phyloP scores from a whole-genome alignment of 2,797 vertebrate genomes.

The Diceros bicornis region DNA sequence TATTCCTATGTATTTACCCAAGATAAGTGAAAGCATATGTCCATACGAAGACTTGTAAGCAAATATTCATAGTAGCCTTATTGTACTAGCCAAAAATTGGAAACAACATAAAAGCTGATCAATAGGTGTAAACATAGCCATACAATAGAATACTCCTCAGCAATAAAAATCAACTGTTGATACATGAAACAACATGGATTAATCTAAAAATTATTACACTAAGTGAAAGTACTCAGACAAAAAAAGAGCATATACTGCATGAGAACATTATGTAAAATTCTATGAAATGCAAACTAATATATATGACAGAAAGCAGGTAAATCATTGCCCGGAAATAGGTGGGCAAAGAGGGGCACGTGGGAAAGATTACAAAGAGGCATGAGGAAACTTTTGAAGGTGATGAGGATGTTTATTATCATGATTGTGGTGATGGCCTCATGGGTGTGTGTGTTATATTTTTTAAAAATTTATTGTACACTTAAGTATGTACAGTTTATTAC shows the following conservation, averaged over 20 bases:
- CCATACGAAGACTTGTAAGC: not conserved
- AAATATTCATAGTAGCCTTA: constrained; percentile 23
- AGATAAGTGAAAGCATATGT: not conserved
- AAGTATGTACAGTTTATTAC: not conserved
- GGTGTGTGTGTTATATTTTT: not conserved
- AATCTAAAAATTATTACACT: not conserved
- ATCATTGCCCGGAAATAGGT: not conserved
- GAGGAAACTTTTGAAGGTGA: not conserved
- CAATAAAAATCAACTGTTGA: not conserved
- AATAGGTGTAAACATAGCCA: not conserved
- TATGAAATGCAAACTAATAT: not conserved
- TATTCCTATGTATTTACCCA: not conserved
- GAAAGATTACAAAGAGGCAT: not conserved
- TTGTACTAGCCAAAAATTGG: not conserved
- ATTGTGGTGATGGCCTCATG: not conserved
- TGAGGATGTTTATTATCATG: not conserved
- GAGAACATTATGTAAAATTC: not conserved
- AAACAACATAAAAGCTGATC: not conserved
- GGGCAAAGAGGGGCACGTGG: not conserved
- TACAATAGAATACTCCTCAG: not conserved
- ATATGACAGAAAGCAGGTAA: not conserved
- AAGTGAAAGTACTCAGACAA: not conserved
- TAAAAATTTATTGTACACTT: not conserved
- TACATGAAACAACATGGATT: not conserved
- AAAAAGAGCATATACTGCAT: not conserved